Evolutionary conservation across 1,140 invertebrate genomes (phyloP), one percentile per base, ranked within the genome.

Genomic region (Bradysia coprophila): DNA sequence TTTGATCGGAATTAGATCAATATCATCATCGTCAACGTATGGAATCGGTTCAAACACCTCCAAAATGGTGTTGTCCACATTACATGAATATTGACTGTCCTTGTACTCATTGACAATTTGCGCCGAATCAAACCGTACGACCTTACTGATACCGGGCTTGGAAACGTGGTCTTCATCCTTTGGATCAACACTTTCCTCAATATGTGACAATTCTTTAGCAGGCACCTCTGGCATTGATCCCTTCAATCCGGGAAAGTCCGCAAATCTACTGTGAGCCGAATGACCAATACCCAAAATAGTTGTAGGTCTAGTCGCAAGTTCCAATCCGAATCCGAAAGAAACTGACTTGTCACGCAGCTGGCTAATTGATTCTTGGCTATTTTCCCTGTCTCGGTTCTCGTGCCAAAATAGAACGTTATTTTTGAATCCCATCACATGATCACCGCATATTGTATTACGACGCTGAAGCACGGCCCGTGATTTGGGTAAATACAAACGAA

Each of bases 401-500:
- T 57, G 50, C 54, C 53, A 57, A 0, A 50, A 49, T 6, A 51
- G 48, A 2, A 54, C 45, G 9, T 53, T 53, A 40, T 49, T 40
- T 53, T 49, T 22, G 55, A 53, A 43, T 24, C 32, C n/a, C 45
- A 49, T 6, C 47, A 40, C 32, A 32, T 59, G 54, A 44, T 56
- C 48, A 6, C 88, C 86, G 48, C 85, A 86, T 48, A 92, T 87
- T 4, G 87, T 90, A 39, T 89, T 85, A 20, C 89, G 64, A 10
- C 89, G 69, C 58, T 85, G 83, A 16, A 86, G 74, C 39, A 72
- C 61, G 19, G 76, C 71, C 28, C 78, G 67, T 19, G 81, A 81
- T 55, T 84, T 83, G 1, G 80, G 72, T 19, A 81, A 72, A 51
- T 82, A 86, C 46, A 86, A 49, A 18, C 72, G 63, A 15, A 68